Percentiles rank a stretch among this genome's conserved stretches.
Conservation (phyloP, 2,113 vertebrate species). For the Cavia aperea region DNA sequence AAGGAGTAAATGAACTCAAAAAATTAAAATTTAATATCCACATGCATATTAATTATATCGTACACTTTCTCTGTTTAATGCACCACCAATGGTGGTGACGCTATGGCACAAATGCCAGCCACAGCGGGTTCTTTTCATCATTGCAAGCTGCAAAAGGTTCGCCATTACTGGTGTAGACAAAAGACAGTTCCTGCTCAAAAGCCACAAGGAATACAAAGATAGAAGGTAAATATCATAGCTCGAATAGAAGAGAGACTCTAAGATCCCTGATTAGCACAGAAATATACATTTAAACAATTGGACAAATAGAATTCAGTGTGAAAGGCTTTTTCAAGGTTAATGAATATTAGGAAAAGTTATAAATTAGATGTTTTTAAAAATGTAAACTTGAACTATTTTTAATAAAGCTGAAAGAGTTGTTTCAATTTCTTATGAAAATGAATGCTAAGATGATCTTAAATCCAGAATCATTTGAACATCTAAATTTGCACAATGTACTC, state of each 20-base stretch:
- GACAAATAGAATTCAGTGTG: constrained; percentile 59
- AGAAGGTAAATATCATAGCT: constrained; percentile 49
- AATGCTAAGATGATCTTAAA: background rate
- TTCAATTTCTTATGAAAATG: constrained; percentile 50
- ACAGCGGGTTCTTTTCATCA: background rate
- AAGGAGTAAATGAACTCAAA: background rate
- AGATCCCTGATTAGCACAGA: constrained; percentile 61
- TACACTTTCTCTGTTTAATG: background rate
- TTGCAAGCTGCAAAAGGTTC: background rate
- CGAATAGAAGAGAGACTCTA: constrained; percentile 38
- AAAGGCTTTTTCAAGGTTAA: constrained; percentile 67
- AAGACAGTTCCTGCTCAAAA: background rate
- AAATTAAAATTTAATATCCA: background rate
- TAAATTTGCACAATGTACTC: background rate
- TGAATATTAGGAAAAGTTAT: constrained; percentile 64
- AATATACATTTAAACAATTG: constrained; percentile 64
- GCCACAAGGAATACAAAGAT: background rate
- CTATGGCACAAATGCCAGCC: background rate
- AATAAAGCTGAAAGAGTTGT: constrained; percentile 54
- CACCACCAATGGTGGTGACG: background rate
- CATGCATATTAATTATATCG: background rate
- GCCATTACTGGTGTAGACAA: background rate
- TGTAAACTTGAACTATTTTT: background rate
- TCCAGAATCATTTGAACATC: constrained; percentile 26
- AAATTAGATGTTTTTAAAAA: constrained; percentile 65